phyloP scores from a whole-genome alignment of 2,113 vertebrate genomes.

The Hystrix cristata region DNA sequence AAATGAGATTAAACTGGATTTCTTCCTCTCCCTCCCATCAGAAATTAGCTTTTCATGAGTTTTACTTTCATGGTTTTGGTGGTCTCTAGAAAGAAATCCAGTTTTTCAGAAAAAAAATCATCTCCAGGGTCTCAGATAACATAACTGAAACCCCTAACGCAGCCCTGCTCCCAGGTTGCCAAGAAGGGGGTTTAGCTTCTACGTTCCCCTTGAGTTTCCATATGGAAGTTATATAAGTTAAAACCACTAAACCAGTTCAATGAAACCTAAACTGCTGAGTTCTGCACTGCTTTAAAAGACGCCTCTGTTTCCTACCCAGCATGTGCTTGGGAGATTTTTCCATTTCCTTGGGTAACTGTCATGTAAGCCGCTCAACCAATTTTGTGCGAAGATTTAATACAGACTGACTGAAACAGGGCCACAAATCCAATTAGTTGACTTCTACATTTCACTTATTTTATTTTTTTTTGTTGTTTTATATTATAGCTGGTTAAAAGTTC shows the following conservation, averaged over 20 bases:
- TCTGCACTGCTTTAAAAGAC: conserved; percentile 70
- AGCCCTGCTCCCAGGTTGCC: background rate
- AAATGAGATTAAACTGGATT: conserved; percentile 30
- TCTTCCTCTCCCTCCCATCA: background rate
- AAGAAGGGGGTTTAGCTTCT: conserved; percentile 19
- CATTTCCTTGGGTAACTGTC: conserved; percentile 64
- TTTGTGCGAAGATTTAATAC: conserved; percentile 67
- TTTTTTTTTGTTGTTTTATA: conserved; percentile 62
- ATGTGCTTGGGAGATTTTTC: conserved; percentile 76
- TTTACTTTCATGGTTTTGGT: conserved; percentile 49
- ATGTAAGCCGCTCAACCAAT: conserved; percentile 66
- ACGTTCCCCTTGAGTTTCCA: conserved; percentile 23
- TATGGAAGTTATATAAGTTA: conserved; percentile 70
- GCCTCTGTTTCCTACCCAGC: conserved; percentile 74
- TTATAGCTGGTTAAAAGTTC: conserved; percentile 60
- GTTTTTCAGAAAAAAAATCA: background rate
- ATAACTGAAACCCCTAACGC: background rate
- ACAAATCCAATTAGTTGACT: conserved; percentile 44
- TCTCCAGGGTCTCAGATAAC: background rate
- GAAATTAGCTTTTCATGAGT: conserved; percentile 52
- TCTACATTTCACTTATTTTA: conserved; percentile 19
- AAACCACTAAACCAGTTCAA: conserved; percentile 77
- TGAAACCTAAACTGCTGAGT: conserved; percentile 75
- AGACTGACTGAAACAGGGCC: conserved; percentile 47
- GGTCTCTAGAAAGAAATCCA: conserved; percentile 47